Evolutionary conservation across 2,888 invertebrate genomes (phyloP), one percentile per base, ranked within the genome.

Genomic region (Nesidiocoris tenuis): DNA sequence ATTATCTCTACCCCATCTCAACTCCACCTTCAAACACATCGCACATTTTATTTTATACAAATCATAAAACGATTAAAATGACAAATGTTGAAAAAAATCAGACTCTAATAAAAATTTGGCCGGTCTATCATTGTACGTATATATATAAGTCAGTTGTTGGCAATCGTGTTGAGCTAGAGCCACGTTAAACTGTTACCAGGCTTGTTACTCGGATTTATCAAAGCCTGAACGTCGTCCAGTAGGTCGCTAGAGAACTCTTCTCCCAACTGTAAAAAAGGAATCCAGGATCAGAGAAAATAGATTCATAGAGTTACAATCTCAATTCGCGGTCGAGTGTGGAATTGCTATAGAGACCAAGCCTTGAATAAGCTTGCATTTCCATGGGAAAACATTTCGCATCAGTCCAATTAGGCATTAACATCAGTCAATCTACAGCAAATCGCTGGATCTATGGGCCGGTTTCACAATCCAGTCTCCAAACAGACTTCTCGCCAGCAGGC

Each of bases 161-260:
- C 12, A 3, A 12, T 39, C 5, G 12, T 3, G 39, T 39, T 56
- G 54, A 70, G 67, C 77, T 79, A 94, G 86, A 94, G 90, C 94
- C 94, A 94, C 83, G 93, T 94, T 82, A 94, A 88, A 83, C 90
- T 90, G 84, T 91, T 92, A 84, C 93, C 93, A 83, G 93, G 89
- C 87, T 94, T 94, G 85, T 90, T 91, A 82, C 91, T 90, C 80
- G 95, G 91, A 86, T 92, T 93, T 83, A 95, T 93, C 83, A 96
- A 88, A 81, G 92, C 93, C 85, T 95, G 93, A 83, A 95, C 94
- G 85, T 91, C 88, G 81, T 94, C 94, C 83, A 95, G 87, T 83
- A 94, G 92, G 84, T 93, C 93, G 85, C 88, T 92, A 83, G 92
- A 90, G 84, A 95, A 91, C 83, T 91, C 91, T 85, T 94, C 94